These are phyloP conservation scores for Ormia ochracea DNA, from an alignment of 2,888 invertebrate species.

Conservation along the genomic window DNA sequence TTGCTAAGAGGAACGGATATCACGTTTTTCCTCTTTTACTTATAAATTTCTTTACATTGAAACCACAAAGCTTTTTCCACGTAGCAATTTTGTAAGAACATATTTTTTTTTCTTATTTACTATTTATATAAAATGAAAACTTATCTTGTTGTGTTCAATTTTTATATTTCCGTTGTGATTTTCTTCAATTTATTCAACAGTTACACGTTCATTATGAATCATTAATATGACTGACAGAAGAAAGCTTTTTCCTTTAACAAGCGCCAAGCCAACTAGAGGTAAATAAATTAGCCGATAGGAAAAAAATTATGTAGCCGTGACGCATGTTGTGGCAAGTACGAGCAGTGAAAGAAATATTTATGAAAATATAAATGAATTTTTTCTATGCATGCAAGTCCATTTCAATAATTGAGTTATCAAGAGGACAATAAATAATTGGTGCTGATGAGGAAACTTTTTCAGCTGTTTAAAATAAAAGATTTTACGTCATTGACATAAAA, in stretches of 20 bases:
- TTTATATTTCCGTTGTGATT: constrained; percentile 43
- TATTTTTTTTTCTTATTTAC: not conserved
- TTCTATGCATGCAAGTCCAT: too few species aligned
- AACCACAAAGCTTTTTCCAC: not conserved
- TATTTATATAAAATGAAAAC: constrained; percentile 24
- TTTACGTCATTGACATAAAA: too few species aligned
- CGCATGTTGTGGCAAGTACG: constrained; percentile 8
- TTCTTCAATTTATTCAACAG: not conserved
- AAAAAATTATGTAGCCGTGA: constrained; percentile 5
- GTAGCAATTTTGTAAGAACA: not conserved
- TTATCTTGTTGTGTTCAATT: constrained; percentile 28
- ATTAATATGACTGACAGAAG: not conserved
- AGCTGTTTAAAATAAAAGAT: too few species aligned
- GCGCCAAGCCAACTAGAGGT: constrained; percentile 5
- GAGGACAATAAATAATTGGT: too few species aligned
- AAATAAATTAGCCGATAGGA: not conserved
- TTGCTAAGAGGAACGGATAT: constrained; percentile 31
- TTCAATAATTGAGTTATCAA: too few species aligned
- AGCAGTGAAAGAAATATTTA: too few species aligned
- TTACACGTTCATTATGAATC: constrained; percentile 5
- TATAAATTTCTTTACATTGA: constrained; percentile 20
- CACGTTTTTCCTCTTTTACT: constrained; percentile 31
- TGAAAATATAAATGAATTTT: too few species aligned
- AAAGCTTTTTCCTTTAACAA: constrained; percentile 6
- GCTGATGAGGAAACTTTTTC: too few species aligned